Base-by-base conservation (phyloP, 2,113 vertebrate genomes). In the Ophiodon elongatus region DNA sequence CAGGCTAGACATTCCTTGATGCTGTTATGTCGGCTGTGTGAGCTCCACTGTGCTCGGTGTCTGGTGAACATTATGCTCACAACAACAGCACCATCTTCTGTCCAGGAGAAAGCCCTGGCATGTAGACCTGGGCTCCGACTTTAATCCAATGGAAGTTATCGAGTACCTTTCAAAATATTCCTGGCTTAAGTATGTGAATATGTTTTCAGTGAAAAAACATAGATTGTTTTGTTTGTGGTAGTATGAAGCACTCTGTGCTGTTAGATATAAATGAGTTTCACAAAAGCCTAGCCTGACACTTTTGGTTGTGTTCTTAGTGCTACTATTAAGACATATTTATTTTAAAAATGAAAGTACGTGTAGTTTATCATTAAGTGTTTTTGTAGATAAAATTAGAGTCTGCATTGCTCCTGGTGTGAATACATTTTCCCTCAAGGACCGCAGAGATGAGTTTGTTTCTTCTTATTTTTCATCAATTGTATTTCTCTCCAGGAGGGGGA, bases 81-180 rank as follows among this genome's bases (percentile, higher is more conserved):
- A 59, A 72, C 80, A 88, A 88, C 83, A 92, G 89, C 84, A 35
- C 89, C 90, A 89, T 78, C 84, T 14, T 33, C 73, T 80, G 91
- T 83, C 65, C 21, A 62, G 39, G 23, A 68, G 31, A 39, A 50
- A 68, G 25, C 31, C 4, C 37, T 52, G n/a, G 2, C 2, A 23
- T 71, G 73, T 57, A 65, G 41, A 68, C 17, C 14, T 23, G 1
- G 4, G 23, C 45, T 62, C 45, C 19, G 43, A 29, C 29, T 54
- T 52, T 17, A 8, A 41, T 54, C 5, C 29, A 76, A 57, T 3
- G 1, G 25, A 31, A 59, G 25, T 33, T 21, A 31, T 56, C 39
- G 41, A 27, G 27, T 52, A 2, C 29, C 17, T 59, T 56, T 17
- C 3, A 33, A 8, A 43, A 63, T 60, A 27, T 23, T 56, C 19